phyloP scores from a whole-genome alignment of 2,113 vertebrate genomes.

The Tyrannus savana region DNA sequence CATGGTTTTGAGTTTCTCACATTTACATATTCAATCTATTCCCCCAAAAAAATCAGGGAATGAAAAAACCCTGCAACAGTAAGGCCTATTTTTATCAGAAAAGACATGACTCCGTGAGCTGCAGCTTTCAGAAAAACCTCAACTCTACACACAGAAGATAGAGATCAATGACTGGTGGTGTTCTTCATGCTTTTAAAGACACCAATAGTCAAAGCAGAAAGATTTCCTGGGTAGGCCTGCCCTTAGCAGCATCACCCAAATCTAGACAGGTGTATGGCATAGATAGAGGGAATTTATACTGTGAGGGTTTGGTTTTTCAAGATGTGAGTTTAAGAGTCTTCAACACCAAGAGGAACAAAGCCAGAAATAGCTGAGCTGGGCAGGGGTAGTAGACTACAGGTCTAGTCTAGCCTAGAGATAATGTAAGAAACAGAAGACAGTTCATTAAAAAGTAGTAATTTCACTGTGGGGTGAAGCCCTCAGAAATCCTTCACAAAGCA shows the following conservation, averaged over 20 bases:
- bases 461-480: not conserved
- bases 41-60: not conserved
- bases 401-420: not conserved
- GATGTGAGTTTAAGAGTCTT: not conserved
- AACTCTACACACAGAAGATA: not conserved
- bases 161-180: not conserved
- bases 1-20: not conserved
- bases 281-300: not conserved
- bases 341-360: not conserved
- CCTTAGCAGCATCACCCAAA: not conserved
- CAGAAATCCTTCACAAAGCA: accelerated
- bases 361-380: not conserved
- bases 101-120: not conserved
- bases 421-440: not conserved
- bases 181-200: not conserved
- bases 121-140: not conserved
- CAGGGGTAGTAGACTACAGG: not conserved
- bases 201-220: not conserved
- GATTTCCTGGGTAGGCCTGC: not conserved
- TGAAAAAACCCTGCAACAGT: not conserved
- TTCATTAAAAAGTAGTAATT: not conserved
- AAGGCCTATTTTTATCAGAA: not conserved
- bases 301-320: not conserved
- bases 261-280: not conserved
- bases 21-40: not conserved